Evolutionary conservation across 2,113 vertebrate species (phyloP), one percentile per base, ranked within the genome.

Genomic region (Tenrec ecaudatus): DNA sequence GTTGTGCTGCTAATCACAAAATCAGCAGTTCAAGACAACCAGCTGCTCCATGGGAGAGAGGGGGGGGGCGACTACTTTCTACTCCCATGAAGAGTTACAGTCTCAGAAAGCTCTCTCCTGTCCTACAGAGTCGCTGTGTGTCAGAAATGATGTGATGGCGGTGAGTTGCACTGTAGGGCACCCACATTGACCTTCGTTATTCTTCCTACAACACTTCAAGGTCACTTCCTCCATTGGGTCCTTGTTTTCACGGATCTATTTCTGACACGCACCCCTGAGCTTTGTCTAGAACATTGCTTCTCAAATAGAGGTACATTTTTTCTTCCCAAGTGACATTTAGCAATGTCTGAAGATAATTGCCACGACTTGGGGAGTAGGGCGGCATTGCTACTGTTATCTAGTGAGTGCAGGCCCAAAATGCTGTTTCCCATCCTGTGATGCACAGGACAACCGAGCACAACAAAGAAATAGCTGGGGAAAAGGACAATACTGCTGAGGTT

Each of bases 341-440:
- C 11, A 76, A 68, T 64, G 25, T 80, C 53, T 88, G 43, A 75
- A 88, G 69, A 77, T 86, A 43, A 62, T 78, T 84, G n/a, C 77
- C 33, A 40, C 76, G 38, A 53, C n/a, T 76, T 90, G 33, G 82
- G 60, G n/a, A 8, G 33, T 8, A 33, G 69, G 69, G 19, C 36
- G 12, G 58, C 31, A 8, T 12, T 89, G 57, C 47, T 76, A 12
- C 31, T 53, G 22, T 19, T 25, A 60, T 64, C 58, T 31, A 27
- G 33, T 20, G 3, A 23, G 22, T n/a, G 78, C n/a, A 85, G 36
- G 31, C 22, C 64, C n/a, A 27, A 66, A 38, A 47, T 64, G 12
- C 33, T 86, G 58, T 22, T 62, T 66, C 58, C 27, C 43, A 77
- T 25, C 15, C 11, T 47, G 22, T 4, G 43, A 3, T 29, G 16